These are phyloP conservation scores for Ptilorrhoa leucosticta DNA, from an alignment of 2,113 vertebrate genomes.

Conservation along the genomic window DNA sequence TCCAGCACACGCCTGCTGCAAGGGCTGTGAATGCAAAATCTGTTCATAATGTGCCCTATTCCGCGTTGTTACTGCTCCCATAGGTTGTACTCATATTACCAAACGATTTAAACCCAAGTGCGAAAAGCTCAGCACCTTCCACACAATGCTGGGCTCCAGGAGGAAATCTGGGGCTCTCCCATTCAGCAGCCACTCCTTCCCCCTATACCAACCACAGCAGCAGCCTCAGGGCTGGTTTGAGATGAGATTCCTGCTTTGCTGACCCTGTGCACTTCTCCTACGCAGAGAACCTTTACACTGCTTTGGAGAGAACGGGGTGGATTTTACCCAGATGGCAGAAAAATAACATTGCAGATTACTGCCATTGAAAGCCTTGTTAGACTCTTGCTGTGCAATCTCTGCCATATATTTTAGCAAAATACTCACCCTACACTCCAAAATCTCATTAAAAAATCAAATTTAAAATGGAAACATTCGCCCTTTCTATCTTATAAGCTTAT, in stretches of 20 bases:
- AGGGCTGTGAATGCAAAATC: fast-evolving
- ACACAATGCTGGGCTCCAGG: fast-evolving
- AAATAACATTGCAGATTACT: constrained; percentile 11
- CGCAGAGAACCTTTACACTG: neutral
- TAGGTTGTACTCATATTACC: too few species aligned
- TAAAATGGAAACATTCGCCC: constrained; percentile 41
- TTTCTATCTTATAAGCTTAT: constrained; percentile 9
- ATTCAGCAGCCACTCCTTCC: neutral
- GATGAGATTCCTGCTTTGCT: neutral
- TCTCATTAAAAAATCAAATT: constrained; percentile 45
- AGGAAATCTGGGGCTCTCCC: neutral
- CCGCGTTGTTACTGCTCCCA: neutral
- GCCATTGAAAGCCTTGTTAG: neutral
- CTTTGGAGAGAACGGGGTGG: neutral
- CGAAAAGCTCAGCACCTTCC: neutral
- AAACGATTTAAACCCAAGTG: neutral
- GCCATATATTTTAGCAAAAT: constrained; percentile 19
- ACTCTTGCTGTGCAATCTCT: constrained; percentile 13
- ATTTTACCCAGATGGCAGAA: constrained; percentile 30
- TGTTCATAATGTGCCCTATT: fast-evolving
- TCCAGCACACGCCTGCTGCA: neutral
- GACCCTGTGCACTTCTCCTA: neutral
- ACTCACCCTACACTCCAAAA: neutral
- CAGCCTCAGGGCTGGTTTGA: neutral
- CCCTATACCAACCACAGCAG: neutral